Evolutionary conservation across 2,797 vertebrate species (phyloP), one percentile per base, ranked within the genome.

Genomic region (Podarcis lilfordi): DNA sequence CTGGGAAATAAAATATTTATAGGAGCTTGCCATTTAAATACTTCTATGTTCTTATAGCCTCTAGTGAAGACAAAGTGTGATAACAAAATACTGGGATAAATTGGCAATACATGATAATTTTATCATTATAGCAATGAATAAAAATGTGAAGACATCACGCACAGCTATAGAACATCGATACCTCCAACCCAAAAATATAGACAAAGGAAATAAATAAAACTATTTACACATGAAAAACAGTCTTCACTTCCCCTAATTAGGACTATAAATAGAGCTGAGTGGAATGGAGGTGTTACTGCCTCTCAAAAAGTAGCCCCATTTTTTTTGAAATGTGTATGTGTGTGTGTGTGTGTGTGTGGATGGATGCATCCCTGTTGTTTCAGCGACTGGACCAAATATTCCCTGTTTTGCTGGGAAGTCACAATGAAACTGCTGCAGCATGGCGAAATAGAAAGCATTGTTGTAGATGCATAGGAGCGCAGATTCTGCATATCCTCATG

Each of bases 11-110:
- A 90, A 91, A 78, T 93, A 91, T 68, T 85, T 89, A 86, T 94
- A 91, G 86, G 21, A 59, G 27, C 82, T 71, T 78, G 78, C 86
- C 29, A 68, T 77, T 78, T 76, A 77, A 68, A 37, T 83, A 35
- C n/a, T 81, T 88, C 19, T 55, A 75, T 84, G 10, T 93, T 85
- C 90, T 91, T 89, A 27, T 1, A 89, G 91, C 89, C 72, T 86
- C 86, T 92, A 87, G 89, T 93, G 92, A 8, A 3, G 77, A 91
- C 69, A 89, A 93, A 50, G 89, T 88, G 87, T 88, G 91, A 74
- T 90, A 90, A 88, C 92, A 94, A 43, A 55, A 90, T 86, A 84
- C 84, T 91, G 88, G 86, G 90, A 88, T 89, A 94, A 85, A 81
- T 93, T 69, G 88, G 32, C 84, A 92, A 90, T 55, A 32, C 72